Conservation (phyloP, 2,888 invertebrate genomes). For the Eupithecia abbreviata region DNA sequence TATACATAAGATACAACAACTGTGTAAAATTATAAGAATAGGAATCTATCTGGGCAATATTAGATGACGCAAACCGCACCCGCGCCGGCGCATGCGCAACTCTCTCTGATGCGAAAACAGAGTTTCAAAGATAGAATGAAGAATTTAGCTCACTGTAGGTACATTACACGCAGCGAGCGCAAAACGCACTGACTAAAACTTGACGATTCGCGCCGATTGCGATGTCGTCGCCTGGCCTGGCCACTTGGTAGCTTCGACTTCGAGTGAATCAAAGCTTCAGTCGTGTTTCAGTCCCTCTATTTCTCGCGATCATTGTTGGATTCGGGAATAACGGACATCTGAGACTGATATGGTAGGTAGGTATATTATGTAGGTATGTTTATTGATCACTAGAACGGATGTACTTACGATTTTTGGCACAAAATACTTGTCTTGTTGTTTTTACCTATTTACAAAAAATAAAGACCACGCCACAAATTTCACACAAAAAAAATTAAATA, state of each 20-base stretch:
- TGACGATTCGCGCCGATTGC: background rate
- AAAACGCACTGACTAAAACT: background rate
- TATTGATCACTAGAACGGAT: background rate
- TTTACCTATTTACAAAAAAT: too few species aligned
- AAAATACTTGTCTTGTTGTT: background rate
- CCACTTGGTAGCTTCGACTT: background rate
- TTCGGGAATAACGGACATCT: background rate
- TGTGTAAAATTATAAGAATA: constrained; percentile 18
- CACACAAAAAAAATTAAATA: too few species aligned
- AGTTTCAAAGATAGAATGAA: constrained; percentile 7
- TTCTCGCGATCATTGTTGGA: background rate
- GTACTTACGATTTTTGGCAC: background rate
- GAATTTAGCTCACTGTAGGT: background rate
- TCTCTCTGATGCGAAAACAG: constrained; percentile 13
- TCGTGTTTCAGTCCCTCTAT: background rate
- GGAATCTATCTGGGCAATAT: constrained; percentile 12
- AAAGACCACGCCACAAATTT: too few species aligned
- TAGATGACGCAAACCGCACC: constrained; percentile 19
- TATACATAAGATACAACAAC: background rate
- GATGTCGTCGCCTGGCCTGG: background rate
- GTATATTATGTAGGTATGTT: background rate
- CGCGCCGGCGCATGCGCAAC: constrained; percentile 23
- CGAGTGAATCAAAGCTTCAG: background rate
- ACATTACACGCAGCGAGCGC: background rate
- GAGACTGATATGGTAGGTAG: background rate